A percentile compares a stretch with the other conserved stretches of the same genome.
These are phyloP conservation scores for Spodoptera litura DNA, from an alignment of 1,140 invertebrate genomes.

Conservation along the genomic window DNA sequence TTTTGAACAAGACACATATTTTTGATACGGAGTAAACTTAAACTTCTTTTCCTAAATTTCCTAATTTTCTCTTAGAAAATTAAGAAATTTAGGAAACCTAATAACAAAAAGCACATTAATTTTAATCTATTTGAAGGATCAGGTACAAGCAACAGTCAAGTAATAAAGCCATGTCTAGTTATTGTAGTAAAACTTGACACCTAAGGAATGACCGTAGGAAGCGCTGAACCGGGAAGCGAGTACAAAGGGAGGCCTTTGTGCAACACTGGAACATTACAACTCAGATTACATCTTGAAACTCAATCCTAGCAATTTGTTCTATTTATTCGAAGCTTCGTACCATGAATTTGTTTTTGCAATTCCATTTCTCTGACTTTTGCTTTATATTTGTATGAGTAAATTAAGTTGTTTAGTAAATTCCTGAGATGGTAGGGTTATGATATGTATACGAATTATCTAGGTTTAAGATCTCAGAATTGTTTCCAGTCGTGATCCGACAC, in stretches of 20 bases:
- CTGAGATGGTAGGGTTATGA: too few relatives aligned
- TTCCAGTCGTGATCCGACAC: too few relatives aligned
- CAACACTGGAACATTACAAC: conserved; percentile 34
- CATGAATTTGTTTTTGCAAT: conserved; percentile 7
- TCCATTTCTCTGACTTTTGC: neutral
- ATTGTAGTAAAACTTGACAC: conserved; percentile 36
- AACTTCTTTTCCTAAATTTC: too few relatives aligned
- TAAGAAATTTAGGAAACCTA: too few relatives aligned
- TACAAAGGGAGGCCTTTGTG: conserved; percentile 36
- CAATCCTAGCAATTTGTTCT: conserved; percentile 20
- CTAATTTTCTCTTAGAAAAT: too few relatives aligned
- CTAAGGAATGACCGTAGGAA: conserved; percentile 27
- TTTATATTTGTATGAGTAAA: neutral
- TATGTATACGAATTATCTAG: too few relatives aligned
- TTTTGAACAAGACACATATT: too few relatives aligned
- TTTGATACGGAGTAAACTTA: too few relatives aligned
- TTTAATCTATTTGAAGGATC: too few relatives aligned
- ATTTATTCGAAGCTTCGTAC: conserved; percentile 24
- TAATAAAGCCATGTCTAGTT: conserved; percentile 10
- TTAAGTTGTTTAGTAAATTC: neutral
- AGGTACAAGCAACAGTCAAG: neutral
- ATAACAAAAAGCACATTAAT: too few relatives aligned
- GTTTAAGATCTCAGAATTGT: too few relatives aligned
- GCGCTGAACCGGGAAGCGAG: conserved; percentile 35
- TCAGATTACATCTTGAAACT: conserved; percentile 39